Base-by-base conservation (phyloP, 2,113 vertebrate genomes). In the Pterocles gutturalis region DNA sequence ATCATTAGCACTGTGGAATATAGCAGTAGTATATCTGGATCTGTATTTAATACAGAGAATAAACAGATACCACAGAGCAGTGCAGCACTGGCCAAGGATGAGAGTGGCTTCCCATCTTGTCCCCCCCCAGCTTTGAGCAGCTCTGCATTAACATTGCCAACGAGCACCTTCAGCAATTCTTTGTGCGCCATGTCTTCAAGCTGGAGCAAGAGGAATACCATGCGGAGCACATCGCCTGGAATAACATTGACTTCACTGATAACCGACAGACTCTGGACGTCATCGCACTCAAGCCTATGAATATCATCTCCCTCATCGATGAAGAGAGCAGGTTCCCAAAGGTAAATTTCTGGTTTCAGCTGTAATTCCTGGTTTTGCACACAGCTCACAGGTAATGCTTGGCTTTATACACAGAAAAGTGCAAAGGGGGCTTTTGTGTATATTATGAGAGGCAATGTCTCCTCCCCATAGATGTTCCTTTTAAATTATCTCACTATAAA, bases 71-170 rank as follows among this genome's bases (percentile, higher is more conserved):
- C 22, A 19, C 12, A 34, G 38, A 86, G 24, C 69, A 73, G 12
- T 38, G 64, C 62, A 88, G 67, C 64, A 64, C 55, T 88, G 33
- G 34, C 88, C 34, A 76, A 78, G 46, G n/a, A 31, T 91, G 10
- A 29, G 43, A 15, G 29, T n/a, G 46, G 43, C 14, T 84, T 73
- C 60, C 53, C 64, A 18, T 51, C 80, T 75, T 73, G 13, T 90
- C 53, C 34, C 29, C 53, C 46, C 22, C 7, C 96, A 99, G 99
- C 97, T 99, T 99, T 55, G 99, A 99, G 98, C 99, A 99, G 97
- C 98, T 99, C 77, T 99, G 99, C 98, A 99, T 99, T 97, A 99
- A 99, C 97, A 99, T 98, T 26, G 99, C 99, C 95, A 99, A 99
- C 5, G 99, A 99, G 97, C 99, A 99, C 94, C 98, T 99, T 87